Evolutionary conservation across 2,113 vertebrate species (phyloP).

Genomic region (Saguinus imperator): DNA sequence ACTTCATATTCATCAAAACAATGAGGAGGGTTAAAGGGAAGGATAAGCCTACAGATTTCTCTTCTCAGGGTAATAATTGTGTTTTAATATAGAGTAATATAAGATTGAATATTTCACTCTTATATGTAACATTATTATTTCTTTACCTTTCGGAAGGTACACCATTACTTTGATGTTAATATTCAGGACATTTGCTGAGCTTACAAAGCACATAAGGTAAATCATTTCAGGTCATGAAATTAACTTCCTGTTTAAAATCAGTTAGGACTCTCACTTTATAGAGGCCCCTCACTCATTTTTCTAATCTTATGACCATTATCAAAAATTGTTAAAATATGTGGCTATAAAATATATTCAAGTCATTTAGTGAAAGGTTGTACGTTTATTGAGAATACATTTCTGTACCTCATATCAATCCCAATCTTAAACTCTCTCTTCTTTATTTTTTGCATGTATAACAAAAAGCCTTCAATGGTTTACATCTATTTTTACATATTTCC

Average conservation of each 20-base stretch:
- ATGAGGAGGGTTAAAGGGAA: no score
- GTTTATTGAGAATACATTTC: background rate
- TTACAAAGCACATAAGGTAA: background rate
- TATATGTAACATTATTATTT: background rate
- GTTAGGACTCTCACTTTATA: background rate
- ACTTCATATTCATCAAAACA: slow-evolving; percentile 24
- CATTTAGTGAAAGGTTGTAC: background rate
- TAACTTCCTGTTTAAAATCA: background rate
- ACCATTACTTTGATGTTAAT: background rate
- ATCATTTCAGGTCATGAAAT: background rate
- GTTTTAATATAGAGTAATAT: background rate
- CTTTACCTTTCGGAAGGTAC: background rate
- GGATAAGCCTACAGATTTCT: background rate
- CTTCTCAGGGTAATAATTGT: background rate
- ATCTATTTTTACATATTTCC: background rate
- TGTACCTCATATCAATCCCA: background rate
- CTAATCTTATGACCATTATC: background rate
- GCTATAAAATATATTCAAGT: background rate
- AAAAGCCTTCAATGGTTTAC: background rate
- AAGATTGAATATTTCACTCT: background rate
- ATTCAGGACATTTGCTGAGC: background rate
- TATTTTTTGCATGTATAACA: background rate
- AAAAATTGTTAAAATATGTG: background rate
- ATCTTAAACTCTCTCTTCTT: background rate
- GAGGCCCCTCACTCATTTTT: accelerated